A percentile compares a stretch with the other conserved stretches of the same genome.
Evolutionary conservation across 2,797 vertebrate species (phyloP).

Genomic region (Monodelphis domestica): DNA sequence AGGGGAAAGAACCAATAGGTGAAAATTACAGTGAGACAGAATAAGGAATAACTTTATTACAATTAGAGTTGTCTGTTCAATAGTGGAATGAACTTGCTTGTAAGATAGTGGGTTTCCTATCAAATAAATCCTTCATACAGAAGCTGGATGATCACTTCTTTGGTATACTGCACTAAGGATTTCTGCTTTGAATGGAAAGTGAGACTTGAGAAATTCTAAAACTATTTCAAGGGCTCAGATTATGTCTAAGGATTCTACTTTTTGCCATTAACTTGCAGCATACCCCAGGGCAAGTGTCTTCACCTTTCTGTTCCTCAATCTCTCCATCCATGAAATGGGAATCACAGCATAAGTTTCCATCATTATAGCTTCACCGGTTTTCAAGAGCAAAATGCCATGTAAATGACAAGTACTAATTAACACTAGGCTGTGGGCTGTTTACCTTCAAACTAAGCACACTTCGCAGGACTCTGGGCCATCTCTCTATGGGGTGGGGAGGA

Average conservation of each 20-base stretch:
- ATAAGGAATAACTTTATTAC: background rate
- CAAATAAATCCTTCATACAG: background rate
- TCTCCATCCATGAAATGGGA: background rate
- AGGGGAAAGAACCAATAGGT: background rate
- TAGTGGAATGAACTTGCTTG: background rate
- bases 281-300: background rate
- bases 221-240: background rate
- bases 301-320: background rate
- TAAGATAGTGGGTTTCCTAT: background rate
- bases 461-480: background rate
- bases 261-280: background rate
- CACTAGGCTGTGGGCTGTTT: conserved; percentile 2
- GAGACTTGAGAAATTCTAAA: background rate
- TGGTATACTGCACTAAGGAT: background rate
- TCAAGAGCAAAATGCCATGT: conserved; percentile 3
- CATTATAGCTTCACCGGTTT: background rate
- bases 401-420: conserved; percentile 56
- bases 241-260: background rate
- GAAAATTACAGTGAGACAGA: background rate
- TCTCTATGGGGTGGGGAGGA: background rate
- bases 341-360: background rate
- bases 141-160: background rate
- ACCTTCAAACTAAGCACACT: background rate
- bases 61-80: background rate
- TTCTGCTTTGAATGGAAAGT: background rate